Conservation (phyloP, 1,140 invertebrate genomes). For the Pseudomyrmex dendroicus region DNA sequence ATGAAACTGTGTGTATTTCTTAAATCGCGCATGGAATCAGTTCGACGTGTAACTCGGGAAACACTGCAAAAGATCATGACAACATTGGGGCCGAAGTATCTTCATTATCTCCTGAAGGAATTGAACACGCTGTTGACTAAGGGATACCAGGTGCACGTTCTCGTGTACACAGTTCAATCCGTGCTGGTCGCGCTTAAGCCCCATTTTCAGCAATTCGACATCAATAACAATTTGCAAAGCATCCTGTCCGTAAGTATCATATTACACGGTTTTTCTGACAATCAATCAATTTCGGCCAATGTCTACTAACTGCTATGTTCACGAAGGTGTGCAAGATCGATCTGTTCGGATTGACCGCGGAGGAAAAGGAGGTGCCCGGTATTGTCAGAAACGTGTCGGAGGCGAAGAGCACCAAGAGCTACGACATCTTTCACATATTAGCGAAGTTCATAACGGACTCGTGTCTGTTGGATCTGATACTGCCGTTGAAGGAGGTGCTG, state of each 20-base stretch:
- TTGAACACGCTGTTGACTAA: slow-evolving; percentile 92
- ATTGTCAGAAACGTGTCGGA: slow-evolving; percentile 92
- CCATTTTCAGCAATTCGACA: slow-evolving; percentile 88
- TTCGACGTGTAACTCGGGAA: slow-evolving; percentile 93
- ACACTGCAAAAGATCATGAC: slow-evolving; percentile 95
- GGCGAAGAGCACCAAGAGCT: slow-evolving; percentile 94
- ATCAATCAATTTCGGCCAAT: background rate
- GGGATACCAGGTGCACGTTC: slow-evolving; percentile 97
- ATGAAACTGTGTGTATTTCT: slow-evolving; percentile 95
- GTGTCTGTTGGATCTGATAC: slow-evolving; percentile 90
- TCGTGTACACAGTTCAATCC: slow-evolving; percentile 95
- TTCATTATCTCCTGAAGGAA: slow-evolving; percentile 92
- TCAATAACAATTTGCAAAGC: slow-evolving; percentile 91
- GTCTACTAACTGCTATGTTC: slow-evolving; percentile 83
- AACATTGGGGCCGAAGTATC: slow-evolving; percentile 93
- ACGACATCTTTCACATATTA: slow-evolving; percentile 93
- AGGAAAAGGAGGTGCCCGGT: slow-evolving; percentile 96
- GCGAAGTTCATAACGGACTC: slow-evolving; percentile 92
- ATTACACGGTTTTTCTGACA: too few relatives aligned
- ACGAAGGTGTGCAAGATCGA: slow-evolving; percentile 92
- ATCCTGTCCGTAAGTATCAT: slow-evolving; percentile 90
- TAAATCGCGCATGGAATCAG: slow-evolving; percentile 95
- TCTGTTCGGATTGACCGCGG: slow-evolving; percentile 93
- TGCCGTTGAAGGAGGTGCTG: slow-evolving; percentile 94
- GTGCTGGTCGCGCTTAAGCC: slow-evolving; percentile 90